A percentile compares a stretch with the other conserved stretches of the same genome.
phyloP scores from a whole-genome alignment of 2,888 invertebrate species.

The Amitus sp. region DNA sequence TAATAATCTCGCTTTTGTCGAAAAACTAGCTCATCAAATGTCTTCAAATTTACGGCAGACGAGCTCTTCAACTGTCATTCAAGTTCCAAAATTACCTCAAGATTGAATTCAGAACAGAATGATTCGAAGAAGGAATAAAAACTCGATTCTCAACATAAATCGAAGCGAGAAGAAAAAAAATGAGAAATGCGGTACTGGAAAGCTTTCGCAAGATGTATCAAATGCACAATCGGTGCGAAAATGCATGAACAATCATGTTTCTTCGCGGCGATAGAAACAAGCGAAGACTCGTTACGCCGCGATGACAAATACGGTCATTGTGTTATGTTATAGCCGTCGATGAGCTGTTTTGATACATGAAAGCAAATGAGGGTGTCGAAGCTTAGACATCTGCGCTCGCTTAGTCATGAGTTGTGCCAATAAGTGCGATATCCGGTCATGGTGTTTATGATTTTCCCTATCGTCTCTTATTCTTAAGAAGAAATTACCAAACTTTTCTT shows the following conservation, averaged over 20 bases:
- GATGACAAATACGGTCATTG: slow-evolving; percentile 37
- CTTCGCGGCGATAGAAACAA: slow-evolving; percentile 24
- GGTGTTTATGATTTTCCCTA: not conserved
- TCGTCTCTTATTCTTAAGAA: not conserved
- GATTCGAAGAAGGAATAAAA: not conserved
- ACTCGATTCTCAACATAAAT: not conserved
- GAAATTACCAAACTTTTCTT: not conserved
- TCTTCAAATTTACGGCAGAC: too few relatives aligned
- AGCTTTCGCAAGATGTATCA: slow-evolving; percentile 1
- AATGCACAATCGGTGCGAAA: slow-evolving; percentile 8
- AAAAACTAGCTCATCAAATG: too few relatives aligned
- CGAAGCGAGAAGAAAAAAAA: not conserved
- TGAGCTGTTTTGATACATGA: slow-evolving; percentile 11
- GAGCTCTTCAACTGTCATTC: too few relatives aligned
- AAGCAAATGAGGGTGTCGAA: not conserved
- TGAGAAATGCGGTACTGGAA: slow-evolving; percentile 6
- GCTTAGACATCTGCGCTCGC: slow-evolving; percentile 5
- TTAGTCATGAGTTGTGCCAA: slow-evolving; percentile 5
- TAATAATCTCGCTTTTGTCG: too few relatives aligned
- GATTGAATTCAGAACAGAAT: too few relatives aligned
- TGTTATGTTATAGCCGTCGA: slow-evolving; percentile 25
- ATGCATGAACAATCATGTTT: slow-evolving; percentile 23
- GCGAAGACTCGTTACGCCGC: slow-evolving; percentile 24
- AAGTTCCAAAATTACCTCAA: too few relatives aligned
- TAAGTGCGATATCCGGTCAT: slow-evolving; percentile 2